These are phyloP conservation scores for Sebastes glaucus DNA, from an alignment of 2,797 vertebrate species.

Conservation along the genomic window DNA sequence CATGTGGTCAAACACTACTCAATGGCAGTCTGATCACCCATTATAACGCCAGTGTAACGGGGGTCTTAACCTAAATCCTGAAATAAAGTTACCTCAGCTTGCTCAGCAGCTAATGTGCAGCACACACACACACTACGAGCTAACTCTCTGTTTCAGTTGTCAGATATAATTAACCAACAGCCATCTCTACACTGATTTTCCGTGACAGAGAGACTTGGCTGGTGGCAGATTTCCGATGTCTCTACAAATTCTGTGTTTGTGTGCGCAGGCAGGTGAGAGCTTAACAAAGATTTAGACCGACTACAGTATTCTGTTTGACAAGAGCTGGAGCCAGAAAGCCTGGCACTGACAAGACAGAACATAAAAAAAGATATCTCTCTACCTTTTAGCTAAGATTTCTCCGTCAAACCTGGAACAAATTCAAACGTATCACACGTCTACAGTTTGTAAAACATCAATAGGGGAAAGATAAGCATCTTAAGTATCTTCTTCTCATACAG, in stretches of 20 bases:
- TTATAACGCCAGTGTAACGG: no score
- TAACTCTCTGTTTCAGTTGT: background rate
- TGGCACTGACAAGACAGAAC: background rate
- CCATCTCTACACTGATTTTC: background rate
- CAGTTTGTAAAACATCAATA: background rate
- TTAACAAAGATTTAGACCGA: conserved; percentile 8
- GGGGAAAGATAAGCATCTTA: background rate
- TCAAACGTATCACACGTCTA: background rate
- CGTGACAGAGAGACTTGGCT: background rate
- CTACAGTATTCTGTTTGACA: conserved; percentile 4
- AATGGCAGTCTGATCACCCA: no score
- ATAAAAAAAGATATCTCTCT: background rate
- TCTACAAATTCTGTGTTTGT: conserved; percentile 5
- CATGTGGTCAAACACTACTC: no score
- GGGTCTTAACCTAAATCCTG: background rate
- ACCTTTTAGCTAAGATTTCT: background rate
- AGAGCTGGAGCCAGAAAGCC: background rate
- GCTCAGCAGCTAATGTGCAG: background rate
- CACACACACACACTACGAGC: background rate
- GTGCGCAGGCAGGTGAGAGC: conserved; percentile 12
- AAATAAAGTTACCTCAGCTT: background rate
- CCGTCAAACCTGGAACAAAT: background rate
- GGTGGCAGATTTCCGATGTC: background rate
- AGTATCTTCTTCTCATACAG: background rate
- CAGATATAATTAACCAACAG: background rate